Conservation (phyloP, 2,888 invertebrate species). For the Latheticus oryzae region DNA sequence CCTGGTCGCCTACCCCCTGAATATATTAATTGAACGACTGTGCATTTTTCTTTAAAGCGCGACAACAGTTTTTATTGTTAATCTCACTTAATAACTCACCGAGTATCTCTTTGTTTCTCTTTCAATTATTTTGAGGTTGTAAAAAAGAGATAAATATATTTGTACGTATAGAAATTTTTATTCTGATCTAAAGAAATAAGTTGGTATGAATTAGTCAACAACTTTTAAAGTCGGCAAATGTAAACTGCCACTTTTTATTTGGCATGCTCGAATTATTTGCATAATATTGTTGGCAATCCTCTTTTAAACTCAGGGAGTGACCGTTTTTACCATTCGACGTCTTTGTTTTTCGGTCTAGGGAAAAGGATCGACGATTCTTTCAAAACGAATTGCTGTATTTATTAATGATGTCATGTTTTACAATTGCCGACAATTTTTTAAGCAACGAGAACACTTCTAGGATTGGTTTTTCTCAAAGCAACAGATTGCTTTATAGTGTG, state of each 20-base stretch:
- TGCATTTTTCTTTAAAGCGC: conserved; percentile 64
- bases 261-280: conserved; percentile 61
- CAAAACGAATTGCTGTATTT: conserved; percentile 38
- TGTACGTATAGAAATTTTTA: too few relatives aligned
- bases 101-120: conserved; percentile 44
- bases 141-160: conserved; percentile 48
- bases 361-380: conserved; percentile 27
- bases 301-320: conserved; percentile 48
- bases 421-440: conserved; percentile 49
- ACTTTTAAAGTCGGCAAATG: conserved; percentile 63
- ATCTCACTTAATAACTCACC: conserved; percentile 59
- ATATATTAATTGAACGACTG: conserved; percentile 66
- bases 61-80: conserved; percentile 64
- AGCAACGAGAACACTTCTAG: conserved; percentile 7
- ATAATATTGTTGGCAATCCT: conserved; percentile 61
- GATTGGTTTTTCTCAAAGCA: conserved; percentile 13
- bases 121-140: conserved; percentile 47
- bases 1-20: conserved; percentile 52
- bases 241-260: conserved; percentile 64
- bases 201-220: conserved; percentile 64
- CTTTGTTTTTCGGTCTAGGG: conserved; percentile 32
- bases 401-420: conserved; percentile 50
- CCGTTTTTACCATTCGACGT: conserved; percentile 42
- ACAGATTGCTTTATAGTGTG: too few relatives aligned
- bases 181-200: conserved; percentile 59